phyloP scores from a whole-genome alignment of 2,888 invertebrate species.

The Himalopsyche tibetana region DNA sequence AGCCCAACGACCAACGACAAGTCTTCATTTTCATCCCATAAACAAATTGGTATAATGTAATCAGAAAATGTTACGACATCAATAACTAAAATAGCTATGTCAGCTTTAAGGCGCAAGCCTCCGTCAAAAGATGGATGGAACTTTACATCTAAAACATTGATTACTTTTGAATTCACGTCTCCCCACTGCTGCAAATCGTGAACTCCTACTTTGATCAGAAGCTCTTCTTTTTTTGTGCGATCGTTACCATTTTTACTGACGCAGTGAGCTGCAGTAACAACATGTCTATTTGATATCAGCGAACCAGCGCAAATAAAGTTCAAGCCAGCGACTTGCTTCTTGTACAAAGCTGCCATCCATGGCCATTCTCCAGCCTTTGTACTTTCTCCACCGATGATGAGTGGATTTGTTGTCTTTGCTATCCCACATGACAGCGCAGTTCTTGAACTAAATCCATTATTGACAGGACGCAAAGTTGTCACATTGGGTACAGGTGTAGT shows the following conservation, averaged over 20 bases:
- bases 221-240: slow-evolving; percentile 66
- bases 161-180: slow-evolving; percentile 64
- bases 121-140: slow-evolving; percentile 66
- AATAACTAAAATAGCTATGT: slow-evolving; percentile 68
- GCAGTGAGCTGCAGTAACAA: slow-evolving; percentile 67
- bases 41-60: slow-evolving; percentile 52
- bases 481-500: not conserved
- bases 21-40: slow-evolving; percentile 50
- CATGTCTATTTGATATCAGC: slow-evolving; percentile 69
- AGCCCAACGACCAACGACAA: slow-evolving; percentile 37
- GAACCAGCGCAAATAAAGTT: slow-evolving; percentile 71
- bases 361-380: slow-evolving; percentile 70
- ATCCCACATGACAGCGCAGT: slow-evolving; percentile 62
- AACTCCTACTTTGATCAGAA: slow-evolving; percentile 66
- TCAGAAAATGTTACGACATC: slow-evolving; percentile 47
- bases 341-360: slow-evolving; percentile 71
- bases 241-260: slow-evolving; percentile 62
- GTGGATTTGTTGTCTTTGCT: slow-evolving; percentile 64
- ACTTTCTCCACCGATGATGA: slow-evolving; percentile 67
- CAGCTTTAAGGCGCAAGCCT: slow-evolving; percentile 65
- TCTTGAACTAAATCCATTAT: not conserved
- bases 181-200: slow-evolving; percentile 66
- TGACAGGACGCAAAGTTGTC: not conserved
- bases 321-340: slow-evolving; percentile 66
- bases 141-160: slow-evolving; percentile 64